Evolutionary conservation across 2,888 invertebrate species (phyloP).

Genomic region (Brachynemurus nebulosus): DNA sequence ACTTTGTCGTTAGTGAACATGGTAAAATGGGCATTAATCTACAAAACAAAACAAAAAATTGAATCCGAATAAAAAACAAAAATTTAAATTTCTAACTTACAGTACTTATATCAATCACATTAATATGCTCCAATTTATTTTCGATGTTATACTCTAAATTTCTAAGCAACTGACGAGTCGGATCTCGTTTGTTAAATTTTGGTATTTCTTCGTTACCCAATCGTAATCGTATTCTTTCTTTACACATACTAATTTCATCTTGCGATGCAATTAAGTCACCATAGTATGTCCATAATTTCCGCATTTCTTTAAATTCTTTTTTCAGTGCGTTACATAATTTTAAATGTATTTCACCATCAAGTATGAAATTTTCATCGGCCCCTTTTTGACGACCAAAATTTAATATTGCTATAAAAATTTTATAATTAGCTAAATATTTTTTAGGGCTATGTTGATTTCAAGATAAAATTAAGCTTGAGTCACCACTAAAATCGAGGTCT

Average conservation of each 20-base stretch:
- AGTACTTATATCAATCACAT: constrained; percentile 30
- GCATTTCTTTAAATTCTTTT: constrained; percentile 43
- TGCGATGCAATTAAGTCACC: constrained; percentile 37
- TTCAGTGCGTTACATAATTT: constrained; percentile 44
- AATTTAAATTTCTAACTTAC: constrained; percentile 20
- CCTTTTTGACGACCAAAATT: constrained; percentile 30
- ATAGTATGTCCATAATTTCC: constrained; percentile 30
- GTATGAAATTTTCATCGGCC: constrained; percentile 25
- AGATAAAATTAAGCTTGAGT: too few relatives aligned
- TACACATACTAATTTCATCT: constrained; percentile 62
- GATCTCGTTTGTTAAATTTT: constrained; percentile 8
- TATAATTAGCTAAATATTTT: too few relatives aligned
- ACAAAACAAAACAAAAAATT: constrained; percentile 1
- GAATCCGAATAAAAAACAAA: neutral
- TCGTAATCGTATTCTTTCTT: constrained; percentile 39
- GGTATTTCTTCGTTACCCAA: constrained; percentile 29
- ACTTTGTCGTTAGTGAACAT: constrained; percentile 26
- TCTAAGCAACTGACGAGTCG: constrained; percentile 20
- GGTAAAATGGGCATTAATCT: constrained; percentile 26
- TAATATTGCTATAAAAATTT: too few relatives aligned
- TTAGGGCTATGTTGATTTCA: too few relatives aligned
- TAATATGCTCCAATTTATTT: constrained; percentile 27
- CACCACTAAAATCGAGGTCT: too few relatives aligned
- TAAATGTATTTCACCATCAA: constrained; percentile 38
- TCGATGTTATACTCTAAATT: constrained; percentile 26